A percentile compares a stretch with the other conserved stretches of the same genome.
These are phyloP conservation scores for Sterna hirundo DNA, from an alignment of 2,113 vertebrate genomes.

Conservation along the genomic window DNA sequence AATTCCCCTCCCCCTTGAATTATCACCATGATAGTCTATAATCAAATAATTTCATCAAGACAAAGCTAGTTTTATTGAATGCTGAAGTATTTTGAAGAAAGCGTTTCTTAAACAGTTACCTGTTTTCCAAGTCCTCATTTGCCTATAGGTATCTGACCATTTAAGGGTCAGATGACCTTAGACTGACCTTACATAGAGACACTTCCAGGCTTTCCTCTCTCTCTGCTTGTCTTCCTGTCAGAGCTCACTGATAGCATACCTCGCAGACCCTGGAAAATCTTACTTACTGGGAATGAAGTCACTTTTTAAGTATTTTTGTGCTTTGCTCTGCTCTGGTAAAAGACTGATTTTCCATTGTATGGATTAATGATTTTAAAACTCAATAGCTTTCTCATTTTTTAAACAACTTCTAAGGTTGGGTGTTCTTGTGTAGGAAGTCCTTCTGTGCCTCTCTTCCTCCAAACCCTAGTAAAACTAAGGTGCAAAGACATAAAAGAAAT, in stretches of 20 bases:
- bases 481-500: background rate
- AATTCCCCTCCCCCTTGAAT: background rate
- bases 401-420: background rate
- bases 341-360: background rate
- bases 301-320: background rate
- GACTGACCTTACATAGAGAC: background rate
- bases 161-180: background rate
- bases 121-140: background rate
- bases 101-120: background rate
- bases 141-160: background rate
- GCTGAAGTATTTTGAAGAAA: background rate
- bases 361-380: background rate
- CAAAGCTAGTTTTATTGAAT: background rate
- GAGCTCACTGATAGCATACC: background rate
- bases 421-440: background rate
- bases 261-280: background rate
- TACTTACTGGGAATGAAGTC: background rate
- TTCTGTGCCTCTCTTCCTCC: background rate
- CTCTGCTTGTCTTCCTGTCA: background rate
- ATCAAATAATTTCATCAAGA: background rate
- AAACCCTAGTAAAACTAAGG: background rate
- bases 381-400: background rate
- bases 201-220: background rate
- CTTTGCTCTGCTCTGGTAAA: background rate
- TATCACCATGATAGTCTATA: background rate